Base-by-base conservation (phyloP, 2,797 vertebrate genomes). In the Ctenopoma multispine region DNA sequence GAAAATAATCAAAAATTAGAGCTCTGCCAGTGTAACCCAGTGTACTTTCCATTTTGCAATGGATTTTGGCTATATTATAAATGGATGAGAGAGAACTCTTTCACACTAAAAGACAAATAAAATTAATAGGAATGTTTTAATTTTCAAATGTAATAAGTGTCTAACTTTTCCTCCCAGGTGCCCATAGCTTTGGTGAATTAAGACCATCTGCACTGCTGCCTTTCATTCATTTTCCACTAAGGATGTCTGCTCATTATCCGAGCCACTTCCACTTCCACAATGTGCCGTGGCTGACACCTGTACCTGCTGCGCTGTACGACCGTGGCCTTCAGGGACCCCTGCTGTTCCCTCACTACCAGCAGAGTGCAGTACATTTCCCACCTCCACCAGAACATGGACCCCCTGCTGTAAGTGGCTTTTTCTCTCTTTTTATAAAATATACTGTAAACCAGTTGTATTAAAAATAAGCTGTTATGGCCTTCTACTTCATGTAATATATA, bases 321-420 rank as follows among this genome's bases (percentile, higher is more conserved):
- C 7, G 13, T 0, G 8, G 20, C 36, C 27, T 63, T 23, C n/a
- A 0, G 8, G 50, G 66, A 24, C 46, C 72, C 6, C n/a, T 47
- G 4, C 43, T 78, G 47, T 8, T 75, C 18, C 53, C 69, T 7
- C 51, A 44, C 4, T 11, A 59, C 40, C 66, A 69, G 50, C 13
- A 44, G 1, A 11, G 21, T 1, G 38, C 23, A 2, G 1, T 14
- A 4, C 15, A 18, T 9, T 44, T 46, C 54, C 68, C 46, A 1
- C 18, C 78, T 23, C 44, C 47, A 11, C 23, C 27, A 20, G 29
- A 43, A 29, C 6, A 55, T 20, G 20, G 4, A 4, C 65, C 41
- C 27, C 18, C 61, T 24, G 54, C 61, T 69, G 76, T 87, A 31
- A 75, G 85, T 20, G 1, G n/a, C 10, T 1, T 1, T 55, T 58